A percentile compares a stretch with the other conserved stretches of the same genome.
phyloP scores from a whole-genome alignment of 2,113 vertebrate species.

The Gulo gulo region DNA sequence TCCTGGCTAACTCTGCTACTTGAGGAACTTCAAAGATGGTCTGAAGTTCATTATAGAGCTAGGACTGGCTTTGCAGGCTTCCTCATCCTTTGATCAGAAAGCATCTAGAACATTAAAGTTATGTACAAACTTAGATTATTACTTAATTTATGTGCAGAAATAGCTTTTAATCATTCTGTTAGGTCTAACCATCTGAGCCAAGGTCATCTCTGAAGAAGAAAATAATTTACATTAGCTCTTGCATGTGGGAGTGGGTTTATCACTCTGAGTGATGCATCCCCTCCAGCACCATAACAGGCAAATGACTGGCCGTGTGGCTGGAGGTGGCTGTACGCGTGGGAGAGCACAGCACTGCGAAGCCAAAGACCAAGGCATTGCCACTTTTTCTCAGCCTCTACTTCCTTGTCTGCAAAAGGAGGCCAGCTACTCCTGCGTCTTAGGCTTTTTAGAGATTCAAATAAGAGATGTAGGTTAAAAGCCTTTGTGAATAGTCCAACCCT shows the following conservation, averaged over 20 bases:
- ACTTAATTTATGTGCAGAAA: not conserved
- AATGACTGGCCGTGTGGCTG: no score
- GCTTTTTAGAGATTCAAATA: not conserved
- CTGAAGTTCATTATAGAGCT: not conserved
- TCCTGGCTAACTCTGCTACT: not conserved
- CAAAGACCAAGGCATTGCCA: not conserved
- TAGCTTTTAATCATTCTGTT: not conserved
- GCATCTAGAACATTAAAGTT: not conserved
- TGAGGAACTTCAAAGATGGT: not conserved
- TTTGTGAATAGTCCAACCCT: not conserved
- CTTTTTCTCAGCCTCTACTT: not conserved
- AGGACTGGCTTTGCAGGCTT: not conserved
- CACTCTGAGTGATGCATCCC: not conserved
- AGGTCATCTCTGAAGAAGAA: constrained; percentile 2
- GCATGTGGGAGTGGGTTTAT: not conserved
- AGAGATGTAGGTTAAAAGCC: not conserved
- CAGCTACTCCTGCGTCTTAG: not conserved
- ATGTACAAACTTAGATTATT: not conserved
- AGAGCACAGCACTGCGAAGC: not conserved
- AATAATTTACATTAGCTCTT: not conserved
- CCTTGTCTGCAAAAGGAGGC: not conserved
- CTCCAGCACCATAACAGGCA: not conserved
- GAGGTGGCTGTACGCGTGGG: not conserved
- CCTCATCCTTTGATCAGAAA: constrained; percentile 6
- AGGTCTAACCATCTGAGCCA: not conserved